Percentiles rank a stretch among this genome's conserved stretches.
These are phyloP conservation scores for Actinemys pallida DNA, from an alignment of 2,113 vertebrate species.

Conservation along the genomic window DNA sequence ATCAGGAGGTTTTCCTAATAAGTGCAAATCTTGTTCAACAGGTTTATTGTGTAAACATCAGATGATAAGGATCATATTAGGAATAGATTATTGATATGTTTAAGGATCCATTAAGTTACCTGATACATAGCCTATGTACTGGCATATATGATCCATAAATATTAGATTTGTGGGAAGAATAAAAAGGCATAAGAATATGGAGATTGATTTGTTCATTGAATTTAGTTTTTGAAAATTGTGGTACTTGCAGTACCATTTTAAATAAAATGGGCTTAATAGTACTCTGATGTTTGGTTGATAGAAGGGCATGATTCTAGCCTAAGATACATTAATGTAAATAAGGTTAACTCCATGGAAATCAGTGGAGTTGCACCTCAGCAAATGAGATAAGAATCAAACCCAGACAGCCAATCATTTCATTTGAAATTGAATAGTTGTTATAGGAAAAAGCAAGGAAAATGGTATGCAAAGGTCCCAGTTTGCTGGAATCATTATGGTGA, in stretches of 20 bases:
- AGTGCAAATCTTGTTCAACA: not conserved
- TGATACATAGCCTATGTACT: conserved; percentile 11
- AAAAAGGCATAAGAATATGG: not conserved
- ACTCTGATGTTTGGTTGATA: not conserved
- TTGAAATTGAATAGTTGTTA: conserved; percentile 30
- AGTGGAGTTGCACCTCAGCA: conserved; percentile 15
- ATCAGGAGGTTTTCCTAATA: not conserved
- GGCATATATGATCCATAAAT: not conserved
- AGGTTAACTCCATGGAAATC: not conserved
- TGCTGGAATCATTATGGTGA: not conserved
- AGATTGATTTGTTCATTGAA: not conserved
- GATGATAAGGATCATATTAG: not conserved
- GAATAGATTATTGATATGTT: not conserved
- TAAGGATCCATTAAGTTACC: conserved; percentile 14
- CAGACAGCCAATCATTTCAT: not conserved
- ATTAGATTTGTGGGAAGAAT: conserved; percentile 4
- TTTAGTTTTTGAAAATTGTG: conserved; percentile 6
- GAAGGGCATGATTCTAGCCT: conserved; percentile 9
- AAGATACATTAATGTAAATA: conserved; percentile 5
- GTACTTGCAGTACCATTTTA: not conserved
- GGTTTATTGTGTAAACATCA: conserved; percentile 10
- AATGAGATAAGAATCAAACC: not conserved
- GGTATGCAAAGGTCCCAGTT: not conserved
- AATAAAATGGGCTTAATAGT: conserved; percentile 17
- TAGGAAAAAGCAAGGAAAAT: conserved; percentile 8